Evolutionary conservation across 2,888 invertebrate genomes (phyloP).

Genomic region (Chloromyia formosa): DNA sequence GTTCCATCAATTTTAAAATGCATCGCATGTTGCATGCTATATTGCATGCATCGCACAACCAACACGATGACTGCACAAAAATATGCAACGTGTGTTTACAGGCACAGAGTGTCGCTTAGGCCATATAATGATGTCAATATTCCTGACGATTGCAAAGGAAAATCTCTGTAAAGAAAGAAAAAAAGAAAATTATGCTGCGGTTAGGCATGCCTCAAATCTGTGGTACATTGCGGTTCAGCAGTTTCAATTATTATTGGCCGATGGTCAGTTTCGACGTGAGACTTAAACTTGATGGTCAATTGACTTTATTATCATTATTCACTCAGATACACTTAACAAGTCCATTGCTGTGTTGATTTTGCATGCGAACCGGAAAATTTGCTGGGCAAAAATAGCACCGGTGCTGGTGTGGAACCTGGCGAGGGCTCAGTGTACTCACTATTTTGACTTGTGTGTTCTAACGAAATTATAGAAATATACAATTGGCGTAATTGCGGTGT

Average conservation of each 20-base stretch:
- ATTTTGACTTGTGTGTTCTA: too few species aligned
- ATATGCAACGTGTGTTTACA: slow-evolving; percentile 3
- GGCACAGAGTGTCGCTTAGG: not conserved
- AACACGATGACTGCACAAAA: not conserved
- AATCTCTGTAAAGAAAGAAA: not conserved
- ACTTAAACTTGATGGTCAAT: not conserved
- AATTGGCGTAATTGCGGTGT: too few species aligned
- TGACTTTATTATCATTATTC: not conserved
- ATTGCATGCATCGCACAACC: slow-evolving; percentile 1
- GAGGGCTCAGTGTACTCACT: too few species aligned
- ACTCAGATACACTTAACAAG: slow-evolving; percentile 5
- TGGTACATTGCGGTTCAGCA: not conserved
- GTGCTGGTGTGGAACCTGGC: too few species aligned
- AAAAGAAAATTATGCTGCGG: not conserved
- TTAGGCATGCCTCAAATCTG: not conserved
- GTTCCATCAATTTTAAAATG: slow-evolving; percentile 3
- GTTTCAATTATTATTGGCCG: not conserved
- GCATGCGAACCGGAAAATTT: not conserved
- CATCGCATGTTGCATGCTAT: slow-evolving; percentile 3
- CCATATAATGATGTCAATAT: slow-evolving; percentile 5
- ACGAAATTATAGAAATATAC: too few species aligned
- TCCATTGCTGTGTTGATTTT: not conserved
- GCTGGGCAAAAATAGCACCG: not conserved
- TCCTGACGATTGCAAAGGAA: not conserved
- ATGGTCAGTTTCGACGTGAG: not conserved